Conservation (phyloP, 2,113 vertebrate species). For the Leucosticte australis region DNA sequence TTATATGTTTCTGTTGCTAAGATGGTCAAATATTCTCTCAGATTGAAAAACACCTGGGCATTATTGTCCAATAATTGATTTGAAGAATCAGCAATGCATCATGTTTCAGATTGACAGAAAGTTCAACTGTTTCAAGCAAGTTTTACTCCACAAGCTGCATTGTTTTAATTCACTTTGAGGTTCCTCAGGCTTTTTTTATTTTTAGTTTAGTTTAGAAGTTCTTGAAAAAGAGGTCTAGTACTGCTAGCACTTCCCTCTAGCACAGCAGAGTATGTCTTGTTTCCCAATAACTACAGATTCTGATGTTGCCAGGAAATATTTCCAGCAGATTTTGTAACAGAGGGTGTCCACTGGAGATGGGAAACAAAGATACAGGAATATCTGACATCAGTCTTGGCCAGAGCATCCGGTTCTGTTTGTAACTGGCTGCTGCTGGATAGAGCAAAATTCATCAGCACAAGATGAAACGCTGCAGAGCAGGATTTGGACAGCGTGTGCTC, state of each 20-base stretch:
- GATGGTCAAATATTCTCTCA: not conserved
- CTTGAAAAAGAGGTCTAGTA: not conserved
- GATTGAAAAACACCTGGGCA: not conserved
- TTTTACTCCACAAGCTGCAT: not conserved
- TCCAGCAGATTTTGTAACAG: constrained; percentile 21
- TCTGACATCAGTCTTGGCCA: constrained; percentile 32
- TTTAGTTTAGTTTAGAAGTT: not conserved
- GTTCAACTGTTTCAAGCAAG: not conserved
- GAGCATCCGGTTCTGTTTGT: not conserved
- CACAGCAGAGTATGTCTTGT: not conserved
- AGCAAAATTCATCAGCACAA: not conserved
- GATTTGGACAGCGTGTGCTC: not conserved
- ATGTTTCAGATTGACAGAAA: not conserved
- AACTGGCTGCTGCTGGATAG: not conserved
- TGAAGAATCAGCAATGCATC: not conserved
- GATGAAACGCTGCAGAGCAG: not conserved
- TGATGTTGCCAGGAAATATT: constrained; percentile 23
- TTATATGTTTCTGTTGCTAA: not conserved
- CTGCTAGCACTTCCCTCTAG: not conserved
- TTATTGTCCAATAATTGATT: not conserved
- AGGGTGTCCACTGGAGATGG: not conserved
- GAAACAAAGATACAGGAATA: constrained; percentile 25
- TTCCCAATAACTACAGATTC: not conserved
- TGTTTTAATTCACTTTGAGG: not conserved
- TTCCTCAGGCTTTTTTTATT: not conserved